These are phyloP conservation scores for Bovichtus variegatus DNA, from an alignment of 2,797 vertebrate genomes.

Conservation along the genomic window DNA sequence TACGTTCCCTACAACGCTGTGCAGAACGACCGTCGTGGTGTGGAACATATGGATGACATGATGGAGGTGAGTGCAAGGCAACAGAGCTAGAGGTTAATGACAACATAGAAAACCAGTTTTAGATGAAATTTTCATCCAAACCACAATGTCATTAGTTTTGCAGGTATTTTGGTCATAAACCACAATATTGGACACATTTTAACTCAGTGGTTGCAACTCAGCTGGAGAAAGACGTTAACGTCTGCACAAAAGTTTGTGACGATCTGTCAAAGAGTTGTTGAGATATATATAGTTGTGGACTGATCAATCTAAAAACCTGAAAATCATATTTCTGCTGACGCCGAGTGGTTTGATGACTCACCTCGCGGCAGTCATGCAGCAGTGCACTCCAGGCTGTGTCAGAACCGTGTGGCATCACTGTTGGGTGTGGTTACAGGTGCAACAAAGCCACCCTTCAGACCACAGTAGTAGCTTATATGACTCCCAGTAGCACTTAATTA, in stretches of 20 bases:
- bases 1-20: conserved; percentile 96
- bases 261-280: neutral
- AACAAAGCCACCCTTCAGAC: neutral
- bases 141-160: too few species aligned
- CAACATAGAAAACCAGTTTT: neutral
- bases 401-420: neutral
- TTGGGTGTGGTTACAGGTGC: neutral
- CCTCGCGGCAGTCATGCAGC: neutral
- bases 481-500: too few species aligned
- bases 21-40: conserved; percentile 96
- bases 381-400: neutral
- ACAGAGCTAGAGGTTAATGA: neutral
- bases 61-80: conserved; percentile 82
- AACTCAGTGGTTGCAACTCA: too few species aligned
- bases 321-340: neutral
- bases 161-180: too few species aligned
- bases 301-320: neutral
- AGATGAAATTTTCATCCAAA: too few species aligned
- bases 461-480: neutral
- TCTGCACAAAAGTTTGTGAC: neutral
- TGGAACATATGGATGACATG: conserved; percentile 90
- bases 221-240: neutral
- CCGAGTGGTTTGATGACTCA: neutral
- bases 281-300: neutral
- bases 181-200: too few species aligned